Base-by-base conservation (phyloP, 2,888 invertebrate species). In the Dryomyza anilis region DNA sequence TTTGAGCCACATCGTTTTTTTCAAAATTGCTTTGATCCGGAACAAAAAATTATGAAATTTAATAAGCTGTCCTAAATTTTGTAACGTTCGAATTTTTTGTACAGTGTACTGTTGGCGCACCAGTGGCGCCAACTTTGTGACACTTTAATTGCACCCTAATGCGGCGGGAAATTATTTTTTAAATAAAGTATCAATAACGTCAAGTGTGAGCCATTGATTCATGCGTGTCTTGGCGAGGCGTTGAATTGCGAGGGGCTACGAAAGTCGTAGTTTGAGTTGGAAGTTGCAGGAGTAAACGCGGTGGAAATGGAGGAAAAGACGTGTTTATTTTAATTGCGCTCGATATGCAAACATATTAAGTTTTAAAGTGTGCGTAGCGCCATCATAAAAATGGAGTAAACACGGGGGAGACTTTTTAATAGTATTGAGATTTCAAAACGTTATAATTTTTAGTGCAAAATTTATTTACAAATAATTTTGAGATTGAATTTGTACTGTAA, bases 41-140 rank as follows among this genome's bases (percentile, higher is more conserved):
- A n/a, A n/a, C n/a, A n/a, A n/a, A n/a, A n/a, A n/a, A n/a, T n/a
- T n/a, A n/a, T n/a, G n/a, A n/a, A n/a, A n/a, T n/a, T n/a, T n/a
- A n/a, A n/a, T n/a, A n/a, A n/a, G n/a, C n/a, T n/a, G n/a, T n/a
- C n/a, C n/a, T n/a, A n/a, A n/a, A n/a, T n/a, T n/a, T n/a, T n/a
- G n/a, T n/a, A n/a, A n/a, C n/a, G n/a, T n/a, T n/a, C n/a, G n/a
- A n/a, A n/a, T 52, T 23, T 23, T 55, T 36, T 19, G 2, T 56
- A 8, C 14, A 1, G 10, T 23, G 25, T 39, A 19, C 30, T n/a
- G n/a, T n/a, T n/a, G n/a, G n/a, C n/a, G n/a, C n/a, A n/a, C n/a
- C n/a, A n/a, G n/a, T n/a, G 71, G 71, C 71, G 71, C 71, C 71
- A 71, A 53, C 29, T 65, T 63, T 52, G 69, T 71, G 71, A 71